These are phyloP conservation scores for Criorhina ranunculi DNA, from an alignment of 2,888 invertebrate species.

Conservation along the genomic window DNA sequence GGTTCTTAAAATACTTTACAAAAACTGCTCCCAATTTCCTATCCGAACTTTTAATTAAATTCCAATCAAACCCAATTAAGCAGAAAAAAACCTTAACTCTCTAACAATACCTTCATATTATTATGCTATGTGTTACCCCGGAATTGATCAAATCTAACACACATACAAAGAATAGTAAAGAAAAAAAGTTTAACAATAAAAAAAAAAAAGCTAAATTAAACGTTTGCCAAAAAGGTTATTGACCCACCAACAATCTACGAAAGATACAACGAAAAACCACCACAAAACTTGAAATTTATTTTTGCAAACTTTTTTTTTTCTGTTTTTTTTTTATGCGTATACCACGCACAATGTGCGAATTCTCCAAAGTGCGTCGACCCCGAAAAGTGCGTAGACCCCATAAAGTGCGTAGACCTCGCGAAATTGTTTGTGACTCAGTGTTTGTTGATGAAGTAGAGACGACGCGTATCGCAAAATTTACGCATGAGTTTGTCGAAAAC, in stretches of 20 bases:
- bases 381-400: conserved; percentile 73
- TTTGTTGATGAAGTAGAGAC: not conserved
- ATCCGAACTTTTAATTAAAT: conserved; percentile 39
- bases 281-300: conserved; percentile 44
- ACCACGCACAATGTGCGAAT: conserved; percentile 60
- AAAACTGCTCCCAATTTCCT: conserved; percentile 9
- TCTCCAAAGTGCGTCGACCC: conserved; percentile 69
- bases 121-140: not conserved
- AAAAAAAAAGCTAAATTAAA: conserved; percentile 37
- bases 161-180: conserved; percentile 32
- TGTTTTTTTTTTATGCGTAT: conserved; percentile 7
- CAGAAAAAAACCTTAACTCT: conserved; percentile 41
- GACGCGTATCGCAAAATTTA: not conserved
- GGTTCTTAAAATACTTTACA: not conserved
- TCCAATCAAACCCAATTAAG: conserved; percentile 45
- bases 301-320: conserved; percentile 28
- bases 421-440: conserved; percentile 37
- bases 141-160: conserved; percentile 29
- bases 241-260: conserved; percentile 46
- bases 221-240: conserved; percentile 68
- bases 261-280: conserved; percentile 17
- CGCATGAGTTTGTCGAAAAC: not conserved
- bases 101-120: conserved; percentile 32
- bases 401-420: conserved; percentile 46
- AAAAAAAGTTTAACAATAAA: conserved; percentile 14